Conservation (phyloP, 2,888 invertebrate genomes). For the Strigamia maritima region DNA sequence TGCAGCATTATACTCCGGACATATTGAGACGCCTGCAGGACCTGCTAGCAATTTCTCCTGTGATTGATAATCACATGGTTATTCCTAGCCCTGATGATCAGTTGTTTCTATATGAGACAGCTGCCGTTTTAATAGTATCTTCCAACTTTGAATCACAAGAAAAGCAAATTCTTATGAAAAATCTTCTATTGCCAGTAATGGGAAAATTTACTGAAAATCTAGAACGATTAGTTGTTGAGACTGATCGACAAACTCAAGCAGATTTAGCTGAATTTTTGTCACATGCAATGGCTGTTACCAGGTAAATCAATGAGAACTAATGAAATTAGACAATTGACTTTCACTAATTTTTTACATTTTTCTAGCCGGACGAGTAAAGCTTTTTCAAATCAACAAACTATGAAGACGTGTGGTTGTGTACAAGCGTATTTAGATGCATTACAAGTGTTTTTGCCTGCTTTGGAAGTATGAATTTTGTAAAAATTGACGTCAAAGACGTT, state of each 20-base stretch:
- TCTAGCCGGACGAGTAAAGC: conserved; percentile 60
- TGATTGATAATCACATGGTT: conserved; percentile 49
- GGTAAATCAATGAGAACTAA: conserved; percentile 46
- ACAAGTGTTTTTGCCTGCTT: conserved; percentile 55
- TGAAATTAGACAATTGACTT: background rate
- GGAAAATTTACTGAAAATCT: conserved; percentile 53
- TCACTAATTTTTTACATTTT: conserved; percentile 42
- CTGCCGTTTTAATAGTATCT: conserved; percentile 58
- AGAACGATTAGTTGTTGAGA: conserved; percentile 50
- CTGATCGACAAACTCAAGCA: conserved; percentile 49
- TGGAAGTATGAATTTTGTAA: conserved; percentile 49
- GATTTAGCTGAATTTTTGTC: conserved; percentile 53
- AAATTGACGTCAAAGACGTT: background rate
- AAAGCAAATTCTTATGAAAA: conserved; percentile 54
- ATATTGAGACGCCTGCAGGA: conserved; percentile 57
- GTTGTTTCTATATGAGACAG: conserved; percentile 60
- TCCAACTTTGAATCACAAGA: conserved; percentile 54
- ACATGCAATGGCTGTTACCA: conserved; percentile 57
- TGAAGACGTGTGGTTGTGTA: conserved; percentile 57
- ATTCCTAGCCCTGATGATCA: conserved; percentile 58
- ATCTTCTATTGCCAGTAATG: conserved; percentile 55
- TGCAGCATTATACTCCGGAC: conserved; percentile 55
- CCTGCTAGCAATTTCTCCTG: conserved; percentile 55
- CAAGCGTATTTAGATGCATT: conserved; percentile 57
- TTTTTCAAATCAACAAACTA: conserved; percentile 58